These are phyloP conservation scores for Thymelicus acteon DNA, from an alignment of 2,888 invertebrate species.

Conservation along the genomic window DNA sequence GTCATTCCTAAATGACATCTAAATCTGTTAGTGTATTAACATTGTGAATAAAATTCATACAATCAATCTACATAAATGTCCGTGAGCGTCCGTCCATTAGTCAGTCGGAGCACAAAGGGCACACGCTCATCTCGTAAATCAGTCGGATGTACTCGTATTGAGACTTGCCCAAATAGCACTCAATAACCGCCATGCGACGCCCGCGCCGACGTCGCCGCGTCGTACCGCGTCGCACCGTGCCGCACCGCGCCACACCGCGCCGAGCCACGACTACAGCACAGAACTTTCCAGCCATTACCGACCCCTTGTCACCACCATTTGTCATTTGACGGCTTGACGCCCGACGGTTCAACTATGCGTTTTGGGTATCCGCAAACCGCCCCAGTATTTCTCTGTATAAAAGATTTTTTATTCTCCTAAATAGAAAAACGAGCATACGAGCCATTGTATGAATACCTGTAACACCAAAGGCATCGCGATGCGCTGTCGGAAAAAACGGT, in stretches of 20 bases:
- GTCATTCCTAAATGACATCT: constrained; percentile 85
- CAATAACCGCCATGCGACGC: constrained; percentile 69
- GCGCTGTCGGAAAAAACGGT: too few species aligned
- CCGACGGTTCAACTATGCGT: not conserved
- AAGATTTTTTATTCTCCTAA: too few species aligned
- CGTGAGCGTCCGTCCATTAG: constrained; percentile 85
- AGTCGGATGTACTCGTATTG: constrained; percentile 79
- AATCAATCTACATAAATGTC: constrained; percentile 86
- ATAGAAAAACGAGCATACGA: too few species aligned
- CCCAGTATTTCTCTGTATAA: too few species aligned
- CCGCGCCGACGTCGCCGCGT: constrained; percentile 42
- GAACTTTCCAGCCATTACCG: constrained; percentile 76
- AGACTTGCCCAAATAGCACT: constrained; percentile 81
- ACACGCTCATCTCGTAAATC: constrained; percentile 84
- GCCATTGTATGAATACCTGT: too few species aligned
- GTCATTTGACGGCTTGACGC: constrained; percentile 50
- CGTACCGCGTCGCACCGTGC: not conserved
- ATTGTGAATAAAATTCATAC: constrained; percentile 85
- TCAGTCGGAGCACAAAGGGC: constrained; percentile 83
- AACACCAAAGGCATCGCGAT: too few species aligned
- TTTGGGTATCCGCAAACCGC: not conserved
- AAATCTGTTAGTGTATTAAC: constrained; percentile 85
- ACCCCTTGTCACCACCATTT: constrained; percentile 73
- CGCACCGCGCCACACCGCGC: constrained; percentile 35
- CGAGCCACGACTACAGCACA: constrained; percentile 47